Percentiles rank a stretch among this genome's conserved stretches.
Evolutionary conservation across 2,888 invertebrate genomes (phyloP).

Genomic region (Eristalis arbustorum): DNA sequence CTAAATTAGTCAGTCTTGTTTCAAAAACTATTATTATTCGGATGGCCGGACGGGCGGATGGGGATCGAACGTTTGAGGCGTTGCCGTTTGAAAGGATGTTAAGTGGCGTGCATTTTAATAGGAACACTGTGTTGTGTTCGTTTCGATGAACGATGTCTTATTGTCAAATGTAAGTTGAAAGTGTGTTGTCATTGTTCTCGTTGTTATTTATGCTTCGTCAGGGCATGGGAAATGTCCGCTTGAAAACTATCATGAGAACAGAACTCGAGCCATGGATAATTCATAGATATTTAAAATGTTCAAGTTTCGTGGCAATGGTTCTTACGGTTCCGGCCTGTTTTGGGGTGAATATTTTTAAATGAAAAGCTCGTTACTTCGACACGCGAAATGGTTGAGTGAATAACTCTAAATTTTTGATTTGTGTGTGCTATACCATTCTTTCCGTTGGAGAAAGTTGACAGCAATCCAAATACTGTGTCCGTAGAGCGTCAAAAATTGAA

Average conservation of each 20-base stretch:
- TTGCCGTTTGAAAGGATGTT: constrained; percentile 3
- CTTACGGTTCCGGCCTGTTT: not conserved
- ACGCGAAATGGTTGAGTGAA: not conserved
- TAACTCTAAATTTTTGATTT: not conserved
- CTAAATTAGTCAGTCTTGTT: constrained; percentile 38
- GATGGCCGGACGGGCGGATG: not conserved
- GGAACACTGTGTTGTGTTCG: not conserved
- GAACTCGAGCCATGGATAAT: not conserved
- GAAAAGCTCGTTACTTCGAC: not conserved
- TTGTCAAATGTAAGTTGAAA: not conserved
- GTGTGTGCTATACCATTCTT: not conserved
- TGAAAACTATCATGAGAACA: not conserved
- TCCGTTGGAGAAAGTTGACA: not conserved
- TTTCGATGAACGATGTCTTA: not conserved
- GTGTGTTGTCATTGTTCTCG: not conserved
- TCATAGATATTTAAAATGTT: not conserved
- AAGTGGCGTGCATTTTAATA: not conserved
- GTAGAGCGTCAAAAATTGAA: not conserved
- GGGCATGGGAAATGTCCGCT: not conserved
- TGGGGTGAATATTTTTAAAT: not conserved
- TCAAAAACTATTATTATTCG: constrained; percentile 10
- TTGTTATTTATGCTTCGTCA: not conserved
- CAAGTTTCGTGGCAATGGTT: not conserved
- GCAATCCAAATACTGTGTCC: not conserved
- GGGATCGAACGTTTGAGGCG: not conserved